Percentiles rank a stretch among this genome's conserved stretches.
Evolutionary conservation across 1,140 invertebrate species (phyloP).

Genomic region (Heliconius himera): DNA sequence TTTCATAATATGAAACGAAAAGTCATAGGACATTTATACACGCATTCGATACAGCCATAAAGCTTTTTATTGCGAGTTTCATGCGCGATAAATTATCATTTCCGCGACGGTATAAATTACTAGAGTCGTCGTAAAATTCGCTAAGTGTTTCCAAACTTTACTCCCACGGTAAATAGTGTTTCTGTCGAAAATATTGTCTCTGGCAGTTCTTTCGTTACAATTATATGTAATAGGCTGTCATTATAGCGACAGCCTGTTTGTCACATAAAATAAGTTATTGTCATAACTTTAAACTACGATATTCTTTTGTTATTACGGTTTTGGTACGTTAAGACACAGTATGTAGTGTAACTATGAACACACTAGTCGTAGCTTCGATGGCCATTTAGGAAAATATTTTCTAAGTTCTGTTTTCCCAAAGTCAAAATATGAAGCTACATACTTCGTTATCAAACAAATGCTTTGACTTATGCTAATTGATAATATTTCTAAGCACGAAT

Average conservation of each 20-base stretch:
- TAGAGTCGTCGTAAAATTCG: constrained; percentile 39
- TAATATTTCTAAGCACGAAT: no score
- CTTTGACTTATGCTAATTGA: no score
- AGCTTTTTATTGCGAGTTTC: constrained; percentile 51
- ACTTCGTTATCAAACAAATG: no score
- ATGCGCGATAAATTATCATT: constrained; percentile 61
- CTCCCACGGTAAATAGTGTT: not conserved
- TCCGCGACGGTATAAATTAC: constrained; percentile 52
- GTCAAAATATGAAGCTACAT: no score
- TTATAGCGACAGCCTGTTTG: not conserved
- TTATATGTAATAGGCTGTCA: not conserved
- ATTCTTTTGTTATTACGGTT: not conserved
- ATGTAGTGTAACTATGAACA: no score
- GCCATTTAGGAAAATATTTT: no score
- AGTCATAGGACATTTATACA: constrained; percentile 28
- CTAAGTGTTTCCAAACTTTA: constrained; percentile 38
- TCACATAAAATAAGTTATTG: no score
- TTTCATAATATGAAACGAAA: constrained; percentile 4
- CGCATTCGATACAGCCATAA: constrained; percentile 49
- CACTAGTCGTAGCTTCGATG: no score
- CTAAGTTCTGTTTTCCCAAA: no score
- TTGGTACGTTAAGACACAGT: no score
- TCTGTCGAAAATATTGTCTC: not conserved
- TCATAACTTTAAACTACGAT: no score
- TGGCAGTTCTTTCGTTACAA: not conserved